Conservation (phyloP, 2,797 vertebrate species). For the Alfaro cultratus region DNA sequence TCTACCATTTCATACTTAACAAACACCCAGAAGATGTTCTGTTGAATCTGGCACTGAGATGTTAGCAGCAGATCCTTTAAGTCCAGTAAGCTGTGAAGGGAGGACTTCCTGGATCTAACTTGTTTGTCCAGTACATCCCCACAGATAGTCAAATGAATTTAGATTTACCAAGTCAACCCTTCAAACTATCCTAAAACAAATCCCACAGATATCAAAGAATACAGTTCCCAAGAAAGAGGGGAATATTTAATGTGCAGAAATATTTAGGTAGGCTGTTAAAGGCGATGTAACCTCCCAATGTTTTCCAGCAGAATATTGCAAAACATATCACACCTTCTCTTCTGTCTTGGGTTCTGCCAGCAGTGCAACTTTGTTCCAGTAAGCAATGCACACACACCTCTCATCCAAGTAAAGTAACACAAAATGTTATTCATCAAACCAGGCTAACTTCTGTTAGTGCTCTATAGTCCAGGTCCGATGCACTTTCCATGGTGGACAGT, state of each 20-base stretch:
- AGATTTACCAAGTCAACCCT: neutral
- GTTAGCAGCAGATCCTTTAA: neutral
- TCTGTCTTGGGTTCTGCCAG: neutral
- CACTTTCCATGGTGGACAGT: neutral
- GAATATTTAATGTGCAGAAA: neutral
- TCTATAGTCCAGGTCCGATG: neutral
- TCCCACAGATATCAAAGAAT: neutral
- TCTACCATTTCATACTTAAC: neutral
- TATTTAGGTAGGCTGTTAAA: neutral
- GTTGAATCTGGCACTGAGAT: neutral
- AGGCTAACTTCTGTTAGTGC: neutral
- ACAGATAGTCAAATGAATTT: neutral
- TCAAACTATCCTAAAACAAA: neutral
- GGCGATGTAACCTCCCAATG: neutral
- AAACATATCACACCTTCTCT: neutral
- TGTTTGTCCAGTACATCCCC: neutral
- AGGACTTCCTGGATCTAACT: neutral
- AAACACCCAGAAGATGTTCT: neutral
- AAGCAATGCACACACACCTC: neutral
- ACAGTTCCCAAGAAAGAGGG: neutral
- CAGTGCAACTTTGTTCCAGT: neutral
- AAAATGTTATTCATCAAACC: neutral
- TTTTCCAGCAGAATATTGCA: neutral
- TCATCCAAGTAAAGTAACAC: neutral
- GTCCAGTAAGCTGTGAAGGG: neutral